Evolutionary conservation across 2,888 invertebrate species (phyloP).

Genomic region (Cephus spinipes): DNA sequence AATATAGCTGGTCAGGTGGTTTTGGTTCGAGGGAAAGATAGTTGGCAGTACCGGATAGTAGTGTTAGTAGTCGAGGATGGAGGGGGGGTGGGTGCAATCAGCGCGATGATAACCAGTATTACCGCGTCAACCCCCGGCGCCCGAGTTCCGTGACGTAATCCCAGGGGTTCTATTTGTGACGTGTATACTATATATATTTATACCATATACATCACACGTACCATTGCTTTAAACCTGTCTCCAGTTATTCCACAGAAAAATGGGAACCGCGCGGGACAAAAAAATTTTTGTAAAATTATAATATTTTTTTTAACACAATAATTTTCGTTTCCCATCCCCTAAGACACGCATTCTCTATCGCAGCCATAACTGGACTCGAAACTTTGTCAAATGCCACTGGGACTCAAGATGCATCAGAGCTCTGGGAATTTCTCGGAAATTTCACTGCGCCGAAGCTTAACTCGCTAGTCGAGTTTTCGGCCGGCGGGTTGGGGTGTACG

Average conservation of each 20-base stretch:
- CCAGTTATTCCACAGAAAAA: neutral
- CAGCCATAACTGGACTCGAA: neutral
- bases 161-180: conserved; percentile 53
- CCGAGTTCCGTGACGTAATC: conserved; percentile 49
- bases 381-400: neutral
- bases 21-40: conserved; percentile 22
- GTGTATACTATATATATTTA: neutral
- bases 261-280: neutral
- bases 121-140: conserved; percentile 52
- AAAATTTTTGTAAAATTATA: neutral
- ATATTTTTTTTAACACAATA: neutral
- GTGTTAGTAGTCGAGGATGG: conserved; percentile 14
- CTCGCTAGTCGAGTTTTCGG: neutral
- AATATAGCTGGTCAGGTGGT: neutral
- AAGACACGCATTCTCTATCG: neutral
- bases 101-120: conserved; percentile 62
- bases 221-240: neutral
- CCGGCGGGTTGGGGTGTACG: neutral
- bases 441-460: conserved; percentile 15
- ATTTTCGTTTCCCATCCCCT: neutral
- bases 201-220: neutral
- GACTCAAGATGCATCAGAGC: neutral
- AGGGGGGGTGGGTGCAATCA: conserved; percentile 49
- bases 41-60: conserved; percentile 20
- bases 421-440: conserved; percentile 18